These are phyloP conservation scores for Echinops telfairi DNA, from an alignment of 2,113 vertebrate genomes.

Conservation along the genomic window DNA sequence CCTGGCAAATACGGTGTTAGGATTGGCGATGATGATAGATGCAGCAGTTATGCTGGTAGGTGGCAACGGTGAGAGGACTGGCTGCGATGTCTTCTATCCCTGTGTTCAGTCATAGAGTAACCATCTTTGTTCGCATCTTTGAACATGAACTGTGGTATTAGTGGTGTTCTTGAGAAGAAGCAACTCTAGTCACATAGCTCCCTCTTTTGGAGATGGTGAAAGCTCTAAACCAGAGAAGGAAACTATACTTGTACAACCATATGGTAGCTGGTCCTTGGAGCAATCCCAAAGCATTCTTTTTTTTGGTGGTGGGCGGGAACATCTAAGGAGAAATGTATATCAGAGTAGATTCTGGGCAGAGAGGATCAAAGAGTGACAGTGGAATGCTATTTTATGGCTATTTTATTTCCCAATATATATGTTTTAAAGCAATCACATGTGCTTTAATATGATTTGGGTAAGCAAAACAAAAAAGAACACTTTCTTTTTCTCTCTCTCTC, in stretches of 20 bases:
- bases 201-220: background rate
- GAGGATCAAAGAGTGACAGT: background rate
- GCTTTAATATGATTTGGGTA: background rate
- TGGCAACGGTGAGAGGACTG: background rate
- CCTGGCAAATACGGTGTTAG: background rate
- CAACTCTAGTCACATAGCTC: background rate
- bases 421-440: background rate
- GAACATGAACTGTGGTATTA: background rate
- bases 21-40: background rate
- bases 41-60: background rate
- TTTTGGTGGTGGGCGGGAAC: too few species aligned
- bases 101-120: too few species aligned
- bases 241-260: background rate
- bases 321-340: background rate
- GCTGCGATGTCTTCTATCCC: too few species aligned
- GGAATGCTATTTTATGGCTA: slow-evolving; percentile 24
- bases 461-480: background rate
- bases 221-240: background rate
- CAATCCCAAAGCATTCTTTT: background rate
- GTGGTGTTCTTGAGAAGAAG: background rate
- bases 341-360: background rate
- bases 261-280: background rate
- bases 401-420: background rate
- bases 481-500: background rate
- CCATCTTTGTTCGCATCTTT: too few species aligned